Evolutionary conservation across 2,797 vertebrate genomes (phyloP).

Genomic region (Epinephelus malabaricus): DNA sequence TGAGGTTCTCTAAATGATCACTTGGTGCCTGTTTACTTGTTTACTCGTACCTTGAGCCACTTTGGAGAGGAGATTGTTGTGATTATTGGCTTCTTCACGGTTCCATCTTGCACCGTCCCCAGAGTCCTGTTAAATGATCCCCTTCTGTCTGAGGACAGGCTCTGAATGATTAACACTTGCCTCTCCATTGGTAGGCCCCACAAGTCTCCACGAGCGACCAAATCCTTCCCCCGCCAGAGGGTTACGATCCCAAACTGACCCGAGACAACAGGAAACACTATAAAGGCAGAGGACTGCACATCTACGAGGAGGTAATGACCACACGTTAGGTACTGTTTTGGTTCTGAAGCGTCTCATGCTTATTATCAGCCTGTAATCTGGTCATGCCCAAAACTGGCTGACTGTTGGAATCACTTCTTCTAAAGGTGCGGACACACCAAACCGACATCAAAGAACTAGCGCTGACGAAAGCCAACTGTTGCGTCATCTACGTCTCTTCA

Average conservation of each 20-base stretch:
- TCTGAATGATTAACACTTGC: neutral
- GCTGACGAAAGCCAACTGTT: too few species aligned
- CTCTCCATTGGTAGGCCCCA: constrained; percentile 73
- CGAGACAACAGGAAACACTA: constrained; percentile 88
- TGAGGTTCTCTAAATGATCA: neutral
- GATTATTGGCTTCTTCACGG: neutral
- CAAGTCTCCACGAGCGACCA: constrained; percentile 85
- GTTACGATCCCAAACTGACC: constrained; percentile 85
- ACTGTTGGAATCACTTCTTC: too few species aligned
- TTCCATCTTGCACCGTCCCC: neutral
- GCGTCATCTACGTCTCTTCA: too few species aligned
- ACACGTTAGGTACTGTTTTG: neutral
- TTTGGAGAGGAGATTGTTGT: neutral
- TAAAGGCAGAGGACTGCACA: constrained; percentile 84
- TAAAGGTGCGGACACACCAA: too few species aligned
- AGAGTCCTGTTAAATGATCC: neutral
- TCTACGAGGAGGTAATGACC: constrained; percentile 87
- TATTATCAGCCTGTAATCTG: too few species aligned
- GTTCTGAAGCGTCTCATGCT: neutral
- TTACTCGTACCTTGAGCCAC: neutral
- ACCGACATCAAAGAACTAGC: too few species aligned
- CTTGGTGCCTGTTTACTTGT: neutral
- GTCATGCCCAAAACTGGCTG: too few species aligned
- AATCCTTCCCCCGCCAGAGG: constrained; percentile 81
- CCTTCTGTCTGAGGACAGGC: neutral